Evolutionary conservation across 1,140 invertebrate genomes (phyloP).

Genomic region (Conus ventricosus): DNA sequence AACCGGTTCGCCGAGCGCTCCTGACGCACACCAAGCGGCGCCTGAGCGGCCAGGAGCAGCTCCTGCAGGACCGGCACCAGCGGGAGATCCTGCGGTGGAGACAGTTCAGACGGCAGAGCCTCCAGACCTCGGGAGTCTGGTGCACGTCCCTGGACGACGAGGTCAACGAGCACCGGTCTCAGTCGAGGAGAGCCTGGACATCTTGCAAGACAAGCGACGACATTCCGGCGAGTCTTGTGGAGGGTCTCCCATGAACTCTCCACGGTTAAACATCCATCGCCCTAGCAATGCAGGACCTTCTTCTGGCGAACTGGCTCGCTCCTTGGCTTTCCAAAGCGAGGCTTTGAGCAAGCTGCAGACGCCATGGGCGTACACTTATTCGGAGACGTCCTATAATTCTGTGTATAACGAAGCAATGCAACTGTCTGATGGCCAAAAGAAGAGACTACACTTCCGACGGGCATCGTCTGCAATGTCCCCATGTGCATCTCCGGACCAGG

Average conservation of each 20-base stretch:
- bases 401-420: constrained; percentile 23
- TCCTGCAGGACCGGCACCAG: constrained; percentile 6
- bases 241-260: neutral
- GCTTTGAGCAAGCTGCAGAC: constrained; percentile 26
- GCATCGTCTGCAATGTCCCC: neutral
- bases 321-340: constrained; percentile 20
- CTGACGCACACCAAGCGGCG: neutral
- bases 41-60: constrained; percentile 4
- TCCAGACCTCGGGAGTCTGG: neutral
- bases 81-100: constrained; percentile 28
- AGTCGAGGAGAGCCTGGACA: neutral
- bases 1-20: constrained; percentile 26
- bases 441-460: neutral
- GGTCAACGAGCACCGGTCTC: neutral
- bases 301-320: constrained; percentile 25
- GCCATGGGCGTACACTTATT: constrained; percentile 31
- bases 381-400: constrained; percentile 7
- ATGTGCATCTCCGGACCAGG: neutral
- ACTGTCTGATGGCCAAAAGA: neutral
- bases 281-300: neutral
- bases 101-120: neutral
- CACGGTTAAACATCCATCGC: neutral
- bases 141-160: neutral
- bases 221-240: neutral
- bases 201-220: neutral